Evolutionary conservation across 2,888 invertebrate genomes (phyloP).

Genomic region (Prostheceraeus crozeri): DNA sequence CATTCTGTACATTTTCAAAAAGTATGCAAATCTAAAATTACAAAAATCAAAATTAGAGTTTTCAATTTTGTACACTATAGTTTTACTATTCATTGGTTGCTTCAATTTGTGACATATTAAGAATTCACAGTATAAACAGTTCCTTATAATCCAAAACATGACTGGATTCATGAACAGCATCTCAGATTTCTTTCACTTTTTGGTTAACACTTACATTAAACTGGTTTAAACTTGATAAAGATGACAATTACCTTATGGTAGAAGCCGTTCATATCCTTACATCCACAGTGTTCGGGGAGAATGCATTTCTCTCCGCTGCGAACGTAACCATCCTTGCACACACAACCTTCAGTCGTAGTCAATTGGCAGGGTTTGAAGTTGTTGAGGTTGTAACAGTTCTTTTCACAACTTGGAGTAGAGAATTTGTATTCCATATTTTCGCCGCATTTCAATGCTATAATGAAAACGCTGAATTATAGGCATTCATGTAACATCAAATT

Average conservation of each 20-base stretch:
- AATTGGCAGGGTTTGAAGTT: constrained; percentile 19
- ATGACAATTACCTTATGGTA: constrained; percentile 28
- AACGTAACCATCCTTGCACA: constrained; percentile 44
- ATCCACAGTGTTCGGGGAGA: constrained; percentile 40
- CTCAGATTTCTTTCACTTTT: too few relatives aligned
- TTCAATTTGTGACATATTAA: too few relatives aligned
- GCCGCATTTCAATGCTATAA: constrained; percentile 36
- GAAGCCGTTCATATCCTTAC: constrained; percentile 41
- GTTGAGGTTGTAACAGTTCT: constrained; percentile 30
- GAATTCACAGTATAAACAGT: too few relatives aligned
- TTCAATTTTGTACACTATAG: too few relatives aligned
- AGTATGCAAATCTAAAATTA: too few relatives aligned
- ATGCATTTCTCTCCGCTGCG: constrained; percentile 37
- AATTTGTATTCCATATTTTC: constrained; percentile 35
- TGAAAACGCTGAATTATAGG: not conserved
- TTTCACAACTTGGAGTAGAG: constrained; percentile 32
- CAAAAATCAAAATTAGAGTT: too few relatives aligned
- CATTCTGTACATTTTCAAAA: too few relatives aligned
- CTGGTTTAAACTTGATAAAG: too few relatives aligned
- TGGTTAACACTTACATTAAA: too few relatives aligned
- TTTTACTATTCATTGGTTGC: too few relatives aligned
- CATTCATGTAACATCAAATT: not conserved
- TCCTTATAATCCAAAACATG: too few relatives aligned
- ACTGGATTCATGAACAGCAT: too few relatives aligned
- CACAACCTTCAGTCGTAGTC: constrained; percentile 45